Evolutionary conservation across 2,888 invertebrate species (phyloP).

Genomic region (Zygothrica quintamaculata): DNA sequence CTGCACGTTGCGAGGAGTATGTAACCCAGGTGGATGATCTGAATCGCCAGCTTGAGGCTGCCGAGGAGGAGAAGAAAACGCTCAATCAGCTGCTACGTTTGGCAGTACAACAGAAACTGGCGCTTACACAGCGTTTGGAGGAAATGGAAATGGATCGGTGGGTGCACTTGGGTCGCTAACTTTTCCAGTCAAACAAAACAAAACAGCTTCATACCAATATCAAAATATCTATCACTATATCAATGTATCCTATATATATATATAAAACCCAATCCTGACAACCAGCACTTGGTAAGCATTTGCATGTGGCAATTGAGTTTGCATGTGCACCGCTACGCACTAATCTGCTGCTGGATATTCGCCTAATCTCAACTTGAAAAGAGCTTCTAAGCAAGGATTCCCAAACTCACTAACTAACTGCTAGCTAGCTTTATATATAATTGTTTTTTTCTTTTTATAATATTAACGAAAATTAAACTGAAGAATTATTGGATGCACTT

Average conservation of each 20-base stretch:
- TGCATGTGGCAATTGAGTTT: slow-evolving; percentile 49
- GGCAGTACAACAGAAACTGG: slow-evolving; percentile 98
- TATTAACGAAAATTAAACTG: background rate
- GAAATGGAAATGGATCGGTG: slow-evolving; percentile 95
- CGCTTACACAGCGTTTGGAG: slow-evolving; percentile 97
- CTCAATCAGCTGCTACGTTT: slow-evolving; percentile 97
- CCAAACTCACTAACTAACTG: too few relatives aligned
- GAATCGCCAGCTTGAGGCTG: slow-evolving; percentile 94
- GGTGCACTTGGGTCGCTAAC: slow-evolving; percentile 83
- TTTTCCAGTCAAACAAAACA: slow-evolving; percentile 9
- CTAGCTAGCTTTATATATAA: too few relatives aligned
- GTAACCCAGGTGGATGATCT: slow-evolving; percentile 99
- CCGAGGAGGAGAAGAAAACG: slow-evolving; percentile 99
- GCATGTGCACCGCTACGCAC: slow-evolving; percentile 56
- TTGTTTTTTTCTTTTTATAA: too few relatives aligned
- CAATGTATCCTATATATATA: slow-evolving; percentile 17
- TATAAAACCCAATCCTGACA: slow-evolving; percentile 19
- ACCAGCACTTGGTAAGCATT: slow-evolving; percentile 70
- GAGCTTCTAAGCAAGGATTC: too few relatives aligned
- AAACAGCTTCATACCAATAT: slow-evolving; percentile 8
- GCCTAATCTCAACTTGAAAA: slow-evolving; percentile 39
- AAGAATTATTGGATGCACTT: background rate
- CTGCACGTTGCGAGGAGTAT: slow-evolving; percentile 99
- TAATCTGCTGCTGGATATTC: slow-evolving; percentile 57
- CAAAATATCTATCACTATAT: slow-evolving; percentile 33